Conservation (phyloP, 2,888 invertebrate genomes). For the Tetranychus piercei region DNA sequence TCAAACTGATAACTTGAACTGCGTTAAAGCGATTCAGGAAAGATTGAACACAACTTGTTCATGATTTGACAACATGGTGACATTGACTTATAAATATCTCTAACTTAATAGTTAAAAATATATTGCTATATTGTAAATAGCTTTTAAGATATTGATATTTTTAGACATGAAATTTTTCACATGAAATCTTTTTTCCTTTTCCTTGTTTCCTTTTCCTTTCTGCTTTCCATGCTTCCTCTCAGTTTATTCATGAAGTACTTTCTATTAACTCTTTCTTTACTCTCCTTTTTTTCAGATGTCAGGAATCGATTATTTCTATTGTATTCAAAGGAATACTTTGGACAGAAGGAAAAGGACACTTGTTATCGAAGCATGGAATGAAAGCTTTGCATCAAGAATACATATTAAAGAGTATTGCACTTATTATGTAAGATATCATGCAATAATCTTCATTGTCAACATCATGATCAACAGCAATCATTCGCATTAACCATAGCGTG, state of each 20-base stretch:
- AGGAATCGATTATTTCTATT: constrained; percentile 73
- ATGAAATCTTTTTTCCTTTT: not conserved
- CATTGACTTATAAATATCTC: too few relatives aligned
- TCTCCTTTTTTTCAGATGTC: constrained; percentile 47
- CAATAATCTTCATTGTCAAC: not conserved
- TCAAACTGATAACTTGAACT: too few relatives aligned
- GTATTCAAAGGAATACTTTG: constrained; percentile 70
- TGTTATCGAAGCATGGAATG: constrained; percentile 76
- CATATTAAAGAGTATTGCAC: constrained; percentile 68
- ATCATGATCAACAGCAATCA: not conserved
- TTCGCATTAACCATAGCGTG: not conserved
- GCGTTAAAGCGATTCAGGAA: too few relatives aligned
- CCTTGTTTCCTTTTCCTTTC: not conserved
- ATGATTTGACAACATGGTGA: too few relatives aligned
- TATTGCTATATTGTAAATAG: too few relatives aligned
- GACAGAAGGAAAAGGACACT: constrained; percentile 57
- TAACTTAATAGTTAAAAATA: too few relatives aligned
- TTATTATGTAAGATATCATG: constrained; percentile 50
- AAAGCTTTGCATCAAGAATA: constrained; percentile 66
- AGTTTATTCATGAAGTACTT: not conserved
- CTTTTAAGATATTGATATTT: not conserved
- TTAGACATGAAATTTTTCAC: not conserved
- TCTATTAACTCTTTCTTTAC: not conserved
- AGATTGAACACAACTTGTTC: too few relatives aligned
- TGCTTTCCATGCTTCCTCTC: not conserved